Percentiles rank a stretch among this genome's conserved stretches.
phyloP scores from a whole-genome alignment of 2,888 invertebrate species.

The Harpalus rubripes region DNA sequence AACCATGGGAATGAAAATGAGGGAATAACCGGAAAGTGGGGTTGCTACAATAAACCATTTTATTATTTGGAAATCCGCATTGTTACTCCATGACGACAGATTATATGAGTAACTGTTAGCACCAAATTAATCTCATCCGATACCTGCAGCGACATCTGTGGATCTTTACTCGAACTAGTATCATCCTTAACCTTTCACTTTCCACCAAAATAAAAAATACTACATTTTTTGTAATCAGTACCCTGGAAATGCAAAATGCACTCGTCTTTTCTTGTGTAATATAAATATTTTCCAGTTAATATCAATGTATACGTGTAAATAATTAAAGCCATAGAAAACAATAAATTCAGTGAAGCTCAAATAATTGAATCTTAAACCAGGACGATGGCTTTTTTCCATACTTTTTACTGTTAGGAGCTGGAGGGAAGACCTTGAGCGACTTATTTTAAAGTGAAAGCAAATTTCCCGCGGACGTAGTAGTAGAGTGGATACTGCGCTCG shows the following conservation, averaged over 20 bases:
- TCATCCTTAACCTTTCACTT: too few relatives aligned
- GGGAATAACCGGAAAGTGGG: constrained; percentile 59
- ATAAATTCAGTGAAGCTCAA: background rate
- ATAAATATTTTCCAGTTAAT: background rate
- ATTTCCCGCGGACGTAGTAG: constrained; percentile 45
- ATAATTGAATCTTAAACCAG: constrained; percentile 6
- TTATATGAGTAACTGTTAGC: background rate
- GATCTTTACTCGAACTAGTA: background rate
- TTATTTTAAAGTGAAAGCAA: constrained; percentile 48
- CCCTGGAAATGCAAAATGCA: constrained; percentile 11
- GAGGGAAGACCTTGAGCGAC: constrained; percentile 32
- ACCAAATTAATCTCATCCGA: background rate
- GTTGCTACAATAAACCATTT: constrained; percentile 46
- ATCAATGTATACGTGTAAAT: background rate
- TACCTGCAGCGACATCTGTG: constrained; percentile 19
- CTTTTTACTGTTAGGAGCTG: constrained; percentile 21
- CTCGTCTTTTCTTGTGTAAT: background rate
- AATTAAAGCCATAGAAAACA: background rate
- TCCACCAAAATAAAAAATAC: too few relatives aligned
- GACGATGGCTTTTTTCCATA: background rate
- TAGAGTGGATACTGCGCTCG: constrained; percentile 13
- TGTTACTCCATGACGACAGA: constrained; percentile 10
- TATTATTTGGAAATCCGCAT: background rate
- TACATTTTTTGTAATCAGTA: too few relatives aligned
- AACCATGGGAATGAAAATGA: constrained; percentile 62